phyloP scores from a whole-genome alignment of 2,113 vertebrate genomes.

The Alectura lathami region DNA sequence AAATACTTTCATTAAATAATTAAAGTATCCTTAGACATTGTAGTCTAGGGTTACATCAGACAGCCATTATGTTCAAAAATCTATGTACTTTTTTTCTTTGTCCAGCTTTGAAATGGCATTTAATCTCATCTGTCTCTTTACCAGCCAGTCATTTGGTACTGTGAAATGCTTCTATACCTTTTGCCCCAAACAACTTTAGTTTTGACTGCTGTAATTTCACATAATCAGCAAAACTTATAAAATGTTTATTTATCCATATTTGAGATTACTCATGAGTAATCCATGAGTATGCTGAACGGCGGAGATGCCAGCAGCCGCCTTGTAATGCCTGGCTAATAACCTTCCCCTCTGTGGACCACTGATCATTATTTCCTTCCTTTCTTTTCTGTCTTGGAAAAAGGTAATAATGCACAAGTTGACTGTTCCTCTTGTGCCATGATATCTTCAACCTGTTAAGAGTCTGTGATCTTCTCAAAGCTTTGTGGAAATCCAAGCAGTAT shows the following conservation, averaged over 20 bases:
- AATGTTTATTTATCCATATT: background rate
- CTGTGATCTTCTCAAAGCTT: background rate
- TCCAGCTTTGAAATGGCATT: background rate
- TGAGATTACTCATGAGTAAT: background rate
- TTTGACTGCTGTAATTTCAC: background rate
- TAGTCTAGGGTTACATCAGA: background rate
- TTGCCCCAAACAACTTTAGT: background rate
- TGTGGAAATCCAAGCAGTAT: background rate
- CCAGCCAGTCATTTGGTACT: background rate
- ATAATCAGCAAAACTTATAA: background rate
- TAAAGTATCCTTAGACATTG: background rate
- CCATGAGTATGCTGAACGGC: background rate
- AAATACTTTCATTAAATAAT: background rate
- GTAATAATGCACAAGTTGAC: background rate
- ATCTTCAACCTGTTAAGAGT: background rate
- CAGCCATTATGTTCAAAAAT: background rate
- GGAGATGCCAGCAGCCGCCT: background rate
- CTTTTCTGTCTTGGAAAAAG: background rate
- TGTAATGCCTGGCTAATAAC: accelerated
- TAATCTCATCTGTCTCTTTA: background rate
- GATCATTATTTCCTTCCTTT: background rate
- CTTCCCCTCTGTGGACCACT: background rate
- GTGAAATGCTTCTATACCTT: background rate
- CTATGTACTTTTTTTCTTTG: background rate
- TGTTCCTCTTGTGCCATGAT: background rate